Base-by-base conservation (phyloP, 2,888 invertebrate species). In the Reticulitermes lucifugus region DNA sequence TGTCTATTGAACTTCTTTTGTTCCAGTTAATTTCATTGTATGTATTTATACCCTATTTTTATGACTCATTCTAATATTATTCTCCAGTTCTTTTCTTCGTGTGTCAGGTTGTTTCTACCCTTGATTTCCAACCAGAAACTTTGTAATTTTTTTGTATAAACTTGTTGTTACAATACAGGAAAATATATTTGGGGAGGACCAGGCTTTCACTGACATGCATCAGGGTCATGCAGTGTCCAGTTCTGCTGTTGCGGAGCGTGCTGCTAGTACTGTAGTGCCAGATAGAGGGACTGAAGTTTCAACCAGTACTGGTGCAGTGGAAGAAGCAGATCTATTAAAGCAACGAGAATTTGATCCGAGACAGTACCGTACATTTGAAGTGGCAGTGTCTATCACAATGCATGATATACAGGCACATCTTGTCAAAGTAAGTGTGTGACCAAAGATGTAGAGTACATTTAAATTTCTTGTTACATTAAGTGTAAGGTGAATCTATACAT, bases 171-270 rank as follows among this genome's bases (percentile, higher is more conserved):
- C 21, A 6, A 89, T 91, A 71, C 89, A 95, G 93, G 99, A 99
- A 92, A 99, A 99, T 89, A 97, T 99, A 88, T 98, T 99, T 90
- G 99, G 99, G 0, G 98, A 98, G 91, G 97, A 98, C 92, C 98
- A 99, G 91, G 94, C 93, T 43, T 98, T 98, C 89, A 97, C 97
- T 0, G 98, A 98, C 89, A 98, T 98, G 96, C 96, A 96, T 88
- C 94, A 95, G 88, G 87, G 87, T 22, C 83, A 85, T 51, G 83
- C 84, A 55, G 65, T 86, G 59, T 71, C 71, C 43, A 25, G 59
- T 12, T 21, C 79, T 25, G 73, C 85, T 25, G n/a, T 60, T 25
- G 73, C 79, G 65, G 84, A 75, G 21, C 89, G 41, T 89, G 22
- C 22, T 35, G 89, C 89, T 91, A 65, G 88, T 90, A 88, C 89